Percentiles rank a stretch among this genome's conserved stretches.
phyloP scores from a whole-genome alignment of 1,140 invertebrate genomes.

The Elysia chlorotica region DNA sequence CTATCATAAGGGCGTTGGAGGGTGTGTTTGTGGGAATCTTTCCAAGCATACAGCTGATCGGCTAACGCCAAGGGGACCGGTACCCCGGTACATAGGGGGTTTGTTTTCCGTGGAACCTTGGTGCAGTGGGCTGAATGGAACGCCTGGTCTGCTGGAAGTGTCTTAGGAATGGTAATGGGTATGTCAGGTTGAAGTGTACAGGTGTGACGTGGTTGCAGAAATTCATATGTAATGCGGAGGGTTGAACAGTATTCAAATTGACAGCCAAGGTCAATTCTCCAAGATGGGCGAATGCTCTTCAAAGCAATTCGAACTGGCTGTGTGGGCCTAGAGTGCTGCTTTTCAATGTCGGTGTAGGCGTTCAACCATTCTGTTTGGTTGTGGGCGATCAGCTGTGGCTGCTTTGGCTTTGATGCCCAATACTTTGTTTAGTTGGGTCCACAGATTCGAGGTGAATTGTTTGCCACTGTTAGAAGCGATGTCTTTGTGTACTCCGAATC shows the following conservation, averaged over 20 bases:
- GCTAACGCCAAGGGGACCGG: too few relatives aligned
- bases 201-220: not conserved
- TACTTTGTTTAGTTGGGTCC: constrained; percentile 2
- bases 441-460: constrained; percentile 51
- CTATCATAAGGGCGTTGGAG: too few relatives aligned
- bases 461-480: constrained; percentile 58
- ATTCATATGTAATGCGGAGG: constrained; percentile 14
- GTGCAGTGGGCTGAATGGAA: too few relatives aligned
- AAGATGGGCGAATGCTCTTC: constrained; percentile 3
- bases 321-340: constrained; percentile 9
- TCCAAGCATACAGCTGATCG: too few relatives aligned
- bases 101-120: too few relatives aligned
- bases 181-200: not conserved
- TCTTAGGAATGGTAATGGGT: not conserved
- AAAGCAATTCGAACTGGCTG: not conserved
- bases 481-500: not conserved
- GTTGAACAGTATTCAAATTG: constrained; percentile 19
- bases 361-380: constrained; percentile 18
- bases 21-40: too few relatives aligned
- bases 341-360: constrained; percentile 23
- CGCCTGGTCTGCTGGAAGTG: constrained; percentile 2
- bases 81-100: too few relatives aligned
- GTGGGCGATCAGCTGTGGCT: constrained; percentile 18
- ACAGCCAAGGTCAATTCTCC: constrained; percentile 3
- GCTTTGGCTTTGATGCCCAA: not conserved